Evolutionary conservation across 2,113 vertebrate genomes (phyloP), one percentile per base, ranked within the genome.

Genomic region (Austrofundulus limnaeus): DNA sequence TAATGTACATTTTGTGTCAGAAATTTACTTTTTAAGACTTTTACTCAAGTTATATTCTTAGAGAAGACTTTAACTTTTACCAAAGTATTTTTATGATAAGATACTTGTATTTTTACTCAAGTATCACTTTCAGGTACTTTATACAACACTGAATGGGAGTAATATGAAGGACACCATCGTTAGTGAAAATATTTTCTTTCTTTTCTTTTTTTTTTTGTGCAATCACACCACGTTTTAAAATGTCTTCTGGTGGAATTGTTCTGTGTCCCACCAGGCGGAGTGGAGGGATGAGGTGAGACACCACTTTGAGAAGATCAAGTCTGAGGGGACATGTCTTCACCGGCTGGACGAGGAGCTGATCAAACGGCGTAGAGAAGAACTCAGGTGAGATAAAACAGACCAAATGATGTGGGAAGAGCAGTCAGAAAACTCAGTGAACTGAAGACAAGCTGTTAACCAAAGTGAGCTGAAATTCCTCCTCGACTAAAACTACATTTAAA

Each of bases 221-320:
- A n/a, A n/a, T 19, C 45, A 45, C 23, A 55, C 17, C 39, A 42
- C 37, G 53, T 2, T 7, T 28, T 28, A 4, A 28, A 28, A 28
- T 4, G 28, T 7, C 28, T 7, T 34, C 31, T 34, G 31, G 31
- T 34, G 31, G 31, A 2, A 34, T 34, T 34, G 43, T 66, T 72
- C 53, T 39, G 50, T 78, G 56, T 67, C n/a, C 23, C 14, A 2
- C 1, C 84, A 98, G 97, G 97, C 89, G 20, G 95, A 97, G 81
- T 98, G 97, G 97, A 92, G 97, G 1, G 95, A 96, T 62, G 97
- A 98, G 83, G 97, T 98, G 76, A 95, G 95, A 85, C 92, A 95
- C 60, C 95, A 98, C 89, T 98, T 98, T 61, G 96, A 98, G 90
- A 95, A 98, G 90, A 97, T 98, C 83, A 98, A 98, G 61, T 97